A percentile compares a stretch with the other conserved stretches of the same genome.
phyloP scores from a whole-genome alignment of 2,797 vertebrate species.

The Enteromius trimaculatus region DNA sequence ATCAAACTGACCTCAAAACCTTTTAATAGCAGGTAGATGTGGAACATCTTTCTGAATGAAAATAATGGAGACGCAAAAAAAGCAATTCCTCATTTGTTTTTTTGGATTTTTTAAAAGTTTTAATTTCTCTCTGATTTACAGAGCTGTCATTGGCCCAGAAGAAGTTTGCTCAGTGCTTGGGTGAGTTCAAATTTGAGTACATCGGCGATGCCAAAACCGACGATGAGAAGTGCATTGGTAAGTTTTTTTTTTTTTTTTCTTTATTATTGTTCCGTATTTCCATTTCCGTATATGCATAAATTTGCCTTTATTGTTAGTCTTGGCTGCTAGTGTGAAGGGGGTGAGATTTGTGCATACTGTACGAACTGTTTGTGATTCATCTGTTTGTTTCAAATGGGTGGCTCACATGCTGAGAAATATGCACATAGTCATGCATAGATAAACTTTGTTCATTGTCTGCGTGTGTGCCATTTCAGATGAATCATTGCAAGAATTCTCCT shows the following conservation, averaged over 20 bases:
- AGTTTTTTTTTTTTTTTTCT: constrained; percentile 65
- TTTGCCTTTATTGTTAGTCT: neutral
- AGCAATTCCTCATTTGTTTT: neutral
- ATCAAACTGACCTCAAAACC: neutral
- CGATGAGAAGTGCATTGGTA: constrained; percentile 94
- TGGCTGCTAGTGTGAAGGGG: neutral
- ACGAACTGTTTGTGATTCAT: neutral
- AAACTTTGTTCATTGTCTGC: neutral
- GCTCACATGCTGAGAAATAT: neutral
- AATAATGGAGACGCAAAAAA: neutral
- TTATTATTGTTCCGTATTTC: neutral
- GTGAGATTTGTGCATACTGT: neutral
- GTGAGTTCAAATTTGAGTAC: constrained; percentile 97
- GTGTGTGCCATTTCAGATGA: constrained; percentile 82
- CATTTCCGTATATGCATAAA: neutral
- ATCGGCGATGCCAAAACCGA: constrained; percentile 97
- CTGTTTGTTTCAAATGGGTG: neutral
- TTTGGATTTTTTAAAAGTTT: constrained; percentile 59
- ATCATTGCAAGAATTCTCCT: constrained; percentile 93
- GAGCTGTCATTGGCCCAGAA: constrained; percentile 91
- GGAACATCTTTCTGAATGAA: neutral
- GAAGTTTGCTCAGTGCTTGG: constrained; percentile 93
- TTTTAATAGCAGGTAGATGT: neutral
- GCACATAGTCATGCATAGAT: neutral
- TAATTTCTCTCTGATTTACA: constrained; percentile 61